A percentile compares a stretch with the other conserved stretches of the same genome.
phyloP scores from a whole-genome alignment of 2,888 invertebrate genomes.

The Rapana venosa region DNA sequence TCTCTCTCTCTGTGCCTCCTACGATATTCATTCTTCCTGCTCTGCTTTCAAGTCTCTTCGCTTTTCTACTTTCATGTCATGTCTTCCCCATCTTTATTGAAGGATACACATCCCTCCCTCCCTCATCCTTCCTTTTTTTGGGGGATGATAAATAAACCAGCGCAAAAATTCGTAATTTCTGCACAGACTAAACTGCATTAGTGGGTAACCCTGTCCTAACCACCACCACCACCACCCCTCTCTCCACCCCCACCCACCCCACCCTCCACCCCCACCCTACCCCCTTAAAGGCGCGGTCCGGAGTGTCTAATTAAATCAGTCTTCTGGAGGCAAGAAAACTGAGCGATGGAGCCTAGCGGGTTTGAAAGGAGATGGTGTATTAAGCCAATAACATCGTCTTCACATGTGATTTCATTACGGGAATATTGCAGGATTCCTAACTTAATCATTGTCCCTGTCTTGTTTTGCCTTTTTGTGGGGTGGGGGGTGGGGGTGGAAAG shows the following conservation, averaged over 20 bases:
- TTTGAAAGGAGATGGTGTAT: background rate
- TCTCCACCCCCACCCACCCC: background rate
- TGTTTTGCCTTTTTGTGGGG: background rate
- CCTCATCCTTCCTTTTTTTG: background rate
- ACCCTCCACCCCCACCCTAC: background rate
- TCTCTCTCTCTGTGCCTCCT: background rate
- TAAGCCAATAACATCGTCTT: conserved; percentile 34
- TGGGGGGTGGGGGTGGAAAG: background rate
- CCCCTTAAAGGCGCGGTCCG: background rate
- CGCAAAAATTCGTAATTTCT: background rate
- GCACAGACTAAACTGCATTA: background rate
- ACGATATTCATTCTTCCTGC: background rate
- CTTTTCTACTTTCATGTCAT: no score
- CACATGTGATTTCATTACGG: conserved; percentile 29
- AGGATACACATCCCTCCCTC: background rate
- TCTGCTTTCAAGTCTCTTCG: background rate
- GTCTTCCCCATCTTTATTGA: background rate
- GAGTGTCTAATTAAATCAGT: background rate
- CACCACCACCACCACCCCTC: background rate
- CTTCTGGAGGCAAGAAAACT: background rate
- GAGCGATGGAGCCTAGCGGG: background rate
- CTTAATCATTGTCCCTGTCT: conserved; percentile 19
- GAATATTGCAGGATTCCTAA: conserved; percentile 16
- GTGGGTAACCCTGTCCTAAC: background rate
- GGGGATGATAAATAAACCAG: background rate